These are phyloP conservation scores for Etheostoma spectabile DNA, from an alignment of 2,113 vertebrate genomes.

Conservation along the genomic window DNA sequence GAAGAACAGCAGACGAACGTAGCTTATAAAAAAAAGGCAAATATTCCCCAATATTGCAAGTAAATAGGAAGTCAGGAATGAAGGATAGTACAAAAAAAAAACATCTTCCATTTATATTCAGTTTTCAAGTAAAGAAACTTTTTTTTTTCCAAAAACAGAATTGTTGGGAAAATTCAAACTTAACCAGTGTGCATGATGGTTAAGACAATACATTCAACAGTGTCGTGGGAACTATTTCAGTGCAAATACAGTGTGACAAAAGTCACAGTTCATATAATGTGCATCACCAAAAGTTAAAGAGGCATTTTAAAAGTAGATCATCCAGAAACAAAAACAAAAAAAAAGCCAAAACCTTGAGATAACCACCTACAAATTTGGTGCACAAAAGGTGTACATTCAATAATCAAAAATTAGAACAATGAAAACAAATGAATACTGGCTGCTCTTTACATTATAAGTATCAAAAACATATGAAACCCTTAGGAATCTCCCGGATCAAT, in stretches of 20 bases:
- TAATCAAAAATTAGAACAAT: conserved; percentile 7
- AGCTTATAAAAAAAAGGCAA: conserved; percentile 41
- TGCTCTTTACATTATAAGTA: conserved; percentile 19
- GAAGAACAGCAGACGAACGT: conserved; percentile 1
- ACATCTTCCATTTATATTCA: conserved; percentile 45
- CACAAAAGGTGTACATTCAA: conserved; percentile 61
- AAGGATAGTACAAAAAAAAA: conserved; percentile 42
- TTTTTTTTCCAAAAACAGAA: conserved; percentile 10
- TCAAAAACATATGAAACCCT: background rate
- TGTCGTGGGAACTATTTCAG: conserved; percentile 45
- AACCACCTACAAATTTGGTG: conserved; percentile 13
- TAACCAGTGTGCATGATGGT: conserved; percentile 32
- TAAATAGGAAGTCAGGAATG: conserved; percentile 67
- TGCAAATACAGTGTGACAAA: conserved; percentile 60
- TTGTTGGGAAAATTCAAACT: conserved; percentile 1
- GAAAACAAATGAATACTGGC: conserved; percentile 1
- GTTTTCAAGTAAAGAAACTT: conserved; percentile 34
- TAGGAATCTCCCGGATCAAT: background rate
- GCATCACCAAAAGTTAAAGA: background rate
- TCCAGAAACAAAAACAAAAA: background rate
- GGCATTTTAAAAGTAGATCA: background rate
- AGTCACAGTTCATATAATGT: background rate
- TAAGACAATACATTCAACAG: conserved; percentile 55
- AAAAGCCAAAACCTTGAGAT: conserved; percentile 27
- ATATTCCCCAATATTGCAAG: background rate